Evolutionary conservation across 2,888 invertebrate genomes (phyloP), one percentile per base, ranked within the genome.

Genomic region (Rhopalosiphum nymphaeae): DNA sequence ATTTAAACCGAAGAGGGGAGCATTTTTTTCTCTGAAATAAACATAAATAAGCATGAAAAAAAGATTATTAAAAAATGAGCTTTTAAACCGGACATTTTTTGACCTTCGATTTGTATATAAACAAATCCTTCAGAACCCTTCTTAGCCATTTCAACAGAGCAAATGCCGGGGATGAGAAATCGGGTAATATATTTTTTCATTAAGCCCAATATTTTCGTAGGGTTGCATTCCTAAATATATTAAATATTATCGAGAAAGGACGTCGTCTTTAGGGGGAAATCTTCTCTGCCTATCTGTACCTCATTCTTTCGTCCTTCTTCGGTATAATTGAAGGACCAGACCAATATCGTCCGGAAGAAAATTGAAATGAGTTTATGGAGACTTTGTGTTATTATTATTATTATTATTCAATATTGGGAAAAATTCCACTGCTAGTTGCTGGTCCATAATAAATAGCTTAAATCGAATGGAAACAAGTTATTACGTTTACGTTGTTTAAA

Each of bases 191-290:
- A 91, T 94, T 93, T 93, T 93, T 94, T 94, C 91, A 94, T 94
- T 94, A 94, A 94, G 94, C 90, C 94, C 90, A 94, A 94, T 94
- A 94, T 94, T 94, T 90, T 91, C 94, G 94, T 94, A 61, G 94
- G 91, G 91, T 94, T 86, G 53, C 94, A 94, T 94, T 94, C 94
- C 94, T 91, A 94, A 94, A 94, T 90, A 94, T 94, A 94, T 93
- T 93, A 93, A 93, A 93, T 93, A 93, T 90, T 94, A 90, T 91
- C 90, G 61, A 86, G 61, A 86, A 94, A 86, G 89, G 42, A 93
- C 49, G 88, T 67, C 49, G 88, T 67, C 67, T 88, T 67, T 57
- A n/a, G 67, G 53, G 53, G 87, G 87, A 49, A 44, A 67, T 92
- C 67, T 11, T 92, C 49, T 92, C 49, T 67, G 29, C n/a, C 29